Conservation (phyloP, 1,140 invertebrate species). For the Orius laevigatus region DNA sequence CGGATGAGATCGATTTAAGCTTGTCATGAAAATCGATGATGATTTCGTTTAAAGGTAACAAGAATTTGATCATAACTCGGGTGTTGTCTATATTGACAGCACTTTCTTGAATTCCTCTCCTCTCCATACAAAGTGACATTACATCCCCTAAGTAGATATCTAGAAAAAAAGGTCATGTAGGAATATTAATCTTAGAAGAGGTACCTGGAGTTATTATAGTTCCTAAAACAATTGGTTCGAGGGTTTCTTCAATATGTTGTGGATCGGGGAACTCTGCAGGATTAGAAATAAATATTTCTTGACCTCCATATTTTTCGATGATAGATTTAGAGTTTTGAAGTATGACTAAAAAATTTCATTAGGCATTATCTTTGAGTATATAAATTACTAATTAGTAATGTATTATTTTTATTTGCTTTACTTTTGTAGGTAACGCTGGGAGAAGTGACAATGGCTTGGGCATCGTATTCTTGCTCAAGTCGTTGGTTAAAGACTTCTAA, state of each 20-base stretch:
- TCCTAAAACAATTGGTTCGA: conserved; percentile 69
- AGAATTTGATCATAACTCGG: conserved; percentile 67
- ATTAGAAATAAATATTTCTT: conserved; percentile 66
- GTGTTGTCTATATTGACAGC: conserved; percentile 65
- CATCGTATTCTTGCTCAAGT: conserved; percentile 82
- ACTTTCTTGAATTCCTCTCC: conserved; percentile 57
- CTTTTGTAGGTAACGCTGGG: conserved; percentile 88
- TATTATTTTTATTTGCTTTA: conserved; percentile 16
- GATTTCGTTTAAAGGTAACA: conserved; percentile 82
- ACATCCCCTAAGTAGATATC: conserved; percentile 51
- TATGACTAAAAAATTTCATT: conserved; percentile 30
- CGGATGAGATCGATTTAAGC: conserved; percentile 76
- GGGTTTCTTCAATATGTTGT: conserved; percentile 50
- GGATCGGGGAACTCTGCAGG: conserved; percentile 60
- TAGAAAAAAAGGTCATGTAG: conserved; percentile 24
- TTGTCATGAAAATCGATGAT: conserved; percentile 89
- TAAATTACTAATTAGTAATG: too few relatives aligned
- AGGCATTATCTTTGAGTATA: conserved; percentile 47
- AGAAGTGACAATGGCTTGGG: conserved; percentile 75
- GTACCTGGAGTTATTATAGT: conserved; percentile 40
- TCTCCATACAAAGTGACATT: conserved; percentile 55
- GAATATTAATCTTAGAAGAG: conserved; percentile 14
- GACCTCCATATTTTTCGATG: conserved; percentile 47
- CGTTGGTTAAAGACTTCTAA: conserved; percentile 92
- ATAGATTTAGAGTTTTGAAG: too few relatives aligned